Evolutionary conservation across 1,140 invertebrate genomes (phyloP).

Genomic region (Acromyrmex heyeri): DNA sequence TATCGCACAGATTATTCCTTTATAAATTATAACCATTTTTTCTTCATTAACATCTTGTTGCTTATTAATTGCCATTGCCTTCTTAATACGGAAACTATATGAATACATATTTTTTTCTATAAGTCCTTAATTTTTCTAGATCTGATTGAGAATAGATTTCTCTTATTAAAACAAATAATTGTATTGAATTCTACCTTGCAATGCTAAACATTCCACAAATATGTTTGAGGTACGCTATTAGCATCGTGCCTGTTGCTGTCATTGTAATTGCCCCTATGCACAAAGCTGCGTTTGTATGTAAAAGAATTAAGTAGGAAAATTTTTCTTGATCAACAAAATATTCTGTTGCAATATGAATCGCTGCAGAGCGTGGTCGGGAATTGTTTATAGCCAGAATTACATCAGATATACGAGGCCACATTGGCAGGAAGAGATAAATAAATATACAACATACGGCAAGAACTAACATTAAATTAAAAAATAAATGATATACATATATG

Average conservation of each 20-base stretch:
- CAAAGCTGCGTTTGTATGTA: neutral
- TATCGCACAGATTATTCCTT: constrained; percentile 12
- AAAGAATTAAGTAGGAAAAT: neutral
- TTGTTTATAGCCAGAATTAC: neutral
- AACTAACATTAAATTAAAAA: neutral
- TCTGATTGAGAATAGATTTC: neutral
- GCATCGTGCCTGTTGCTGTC: neutral
- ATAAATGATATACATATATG: too few species aligned
- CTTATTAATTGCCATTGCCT: neutral
- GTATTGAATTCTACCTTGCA: neutral
- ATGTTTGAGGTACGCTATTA: neutral
- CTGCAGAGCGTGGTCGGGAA: neutral
- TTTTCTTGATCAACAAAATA: constrained; percentile 22
- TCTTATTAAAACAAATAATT: neutral
- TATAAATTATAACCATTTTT: neutral
- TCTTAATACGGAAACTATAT: constrained; percentile 25
- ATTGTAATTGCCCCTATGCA: neutral
- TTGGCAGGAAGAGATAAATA: neutral
- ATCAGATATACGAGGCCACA: neutral
- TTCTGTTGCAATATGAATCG: neutral
- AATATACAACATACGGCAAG: too few species aligned
- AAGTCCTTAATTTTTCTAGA: neutral
- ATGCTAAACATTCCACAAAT: constrained; percentile 14
- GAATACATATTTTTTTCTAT: neutral
- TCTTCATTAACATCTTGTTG: neutral